Base-by-base conservation (phyloP, 2,113 vertebrate genomes). In the Delphinapterus leucas region DNA sequence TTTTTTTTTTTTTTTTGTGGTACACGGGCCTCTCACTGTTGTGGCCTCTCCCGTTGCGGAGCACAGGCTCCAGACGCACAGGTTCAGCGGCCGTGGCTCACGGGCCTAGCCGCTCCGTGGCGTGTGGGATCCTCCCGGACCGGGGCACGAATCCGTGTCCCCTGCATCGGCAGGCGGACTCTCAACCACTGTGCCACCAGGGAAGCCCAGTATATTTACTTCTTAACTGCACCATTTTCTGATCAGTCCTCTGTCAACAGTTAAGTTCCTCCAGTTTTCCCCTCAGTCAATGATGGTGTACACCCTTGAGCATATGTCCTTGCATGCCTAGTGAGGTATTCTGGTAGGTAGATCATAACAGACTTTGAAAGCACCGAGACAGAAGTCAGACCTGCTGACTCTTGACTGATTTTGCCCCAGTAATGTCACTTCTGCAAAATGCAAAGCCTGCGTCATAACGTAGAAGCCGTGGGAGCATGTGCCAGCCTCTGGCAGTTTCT, bases 391-490 rank as follows among this genome's bases (percentile, higher is more conserved):
- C 92, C 90, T 92, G 93, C 96, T 90, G 87, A 84, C 92, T 96
- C 95, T 92, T 97, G 95, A 85, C 88, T 31, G 67, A 15, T 71
- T 93, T 92, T 81, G 36, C 65, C 79, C 31, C 58, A n/a, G 1
- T 96, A 96, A 96, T 80, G 61, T 95, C 97, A 95, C 23, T 84
- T 95, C 70, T 97, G 91, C 93, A 67, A 96, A 85, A 88, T 63
- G 82, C 36, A 63, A 11, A 79, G 55, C 73, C 36, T 70, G 28
- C 15, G 0, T 93, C 71, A 20, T 21, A 63, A 44, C 9, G 31
- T 6, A 41, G 86, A 67, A 21, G 55, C 33, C 47, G 38, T 31
- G 6, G 80, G 74, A 76, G 49, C 55, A 2, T 31, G 20, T 74
- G 89, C 20, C 18, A 47, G 58, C 63, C 26, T 61, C 65, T 76